phyloP scores from a whole-genome alignment of 2,113 vertebrate genomes.

The Dicentrarchus labrax region DNA sequence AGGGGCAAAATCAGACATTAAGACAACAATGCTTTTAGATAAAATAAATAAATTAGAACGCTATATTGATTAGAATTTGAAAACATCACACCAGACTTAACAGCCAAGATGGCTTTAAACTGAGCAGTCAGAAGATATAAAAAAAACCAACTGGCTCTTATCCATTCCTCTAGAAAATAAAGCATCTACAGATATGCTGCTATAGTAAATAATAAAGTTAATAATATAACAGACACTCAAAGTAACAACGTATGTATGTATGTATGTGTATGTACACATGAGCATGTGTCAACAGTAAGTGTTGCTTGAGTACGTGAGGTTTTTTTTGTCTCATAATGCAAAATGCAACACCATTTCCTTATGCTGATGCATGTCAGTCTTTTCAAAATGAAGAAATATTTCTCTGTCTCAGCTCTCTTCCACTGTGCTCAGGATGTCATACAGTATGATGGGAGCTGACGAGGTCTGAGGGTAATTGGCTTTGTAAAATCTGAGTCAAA shows the following conservation, averaged over 20 bases:
- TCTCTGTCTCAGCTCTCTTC: not conserved
- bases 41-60: not conserved
- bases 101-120: constrained; percentile 8
- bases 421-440: constrained; percentile 44
- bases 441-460: constrained; percentile 38
- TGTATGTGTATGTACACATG: too few species aligned
- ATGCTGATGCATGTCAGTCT: constrained; percentile 20
- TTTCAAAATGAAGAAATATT: constrained; percentile 40
- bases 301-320: not conserved
- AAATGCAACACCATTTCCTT: not conserved
- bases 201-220: too few species aligned
- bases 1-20: constrained; percentile 27
- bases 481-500: constrained; percentile 66
- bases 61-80: constrained; percentile 19
- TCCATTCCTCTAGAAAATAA: not conserved
- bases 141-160: not conserved
- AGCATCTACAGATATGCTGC: too few species aligned
- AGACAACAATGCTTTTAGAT: constrained; percentile 31
- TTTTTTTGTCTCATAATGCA: not conserved
- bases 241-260: too few species aligned
- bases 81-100: constrained; percentile 5
- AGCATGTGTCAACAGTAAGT: too few species aligned
- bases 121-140: constrained; percentile 12
- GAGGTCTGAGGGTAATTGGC: constrained; percentile 71
- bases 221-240: too few species aligned